These are phyloP conservation scores for Sminthurinus aureus DNA, from an alignment of 2,888 invertebrate genomes.

Conservation along the genomic window DNA sequence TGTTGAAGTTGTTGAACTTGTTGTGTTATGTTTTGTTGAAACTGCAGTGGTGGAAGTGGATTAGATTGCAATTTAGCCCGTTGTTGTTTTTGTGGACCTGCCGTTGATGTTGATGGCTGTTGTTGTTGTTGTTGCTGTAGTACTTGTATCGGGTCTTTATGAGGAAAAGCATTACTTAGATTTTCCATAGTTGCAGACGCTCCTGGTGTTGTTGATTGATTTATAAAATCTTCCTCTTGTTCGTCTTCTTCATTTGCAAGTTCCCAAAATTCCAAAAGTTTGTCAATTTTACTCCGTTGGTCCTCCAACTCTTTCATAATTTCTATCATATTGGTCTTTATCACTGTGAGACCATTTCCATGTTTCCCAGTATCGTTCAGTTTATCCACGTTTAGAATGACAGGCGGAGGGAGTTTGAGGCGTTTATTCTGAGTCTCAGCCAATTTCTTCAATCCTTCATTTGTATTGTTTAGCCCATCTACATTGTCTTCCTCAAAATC, in stretches of 20 bases:
- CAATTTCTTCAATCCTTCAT: slow-evolving; percentile 17
- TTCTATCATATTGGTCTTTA: slow-evolving; percentile 34
- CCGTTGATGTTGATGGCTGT: not conserved
- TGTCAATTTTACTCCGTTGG: slow-evolving; percentile 52
- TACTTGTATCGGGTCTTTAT: not conserved
- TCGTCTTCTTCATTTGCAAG: slow-evolving; percentile 30
- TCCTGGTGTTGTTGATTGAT: not conserved
- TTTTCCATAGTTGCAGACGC: too few species aligned
- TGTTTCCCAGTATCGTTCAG: slow-evolving; percentile 29
- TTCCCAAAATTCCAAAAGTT: slow-evolving; percentile 51
- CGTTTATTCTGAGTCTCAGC: slow-evolving; percentile 9
- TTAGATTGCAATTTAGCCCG: not conserved
- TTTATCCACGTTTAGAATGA: not conserved
- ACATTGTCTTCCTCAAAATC: slow-evolving; percentile 59
- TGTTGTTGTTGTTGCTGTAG: not conserved
- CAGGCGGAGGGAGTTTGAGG: not conserved
- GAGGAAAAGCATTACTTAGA: not conserved
- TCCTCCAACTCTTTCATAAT: slow-evolving; percentile 48
- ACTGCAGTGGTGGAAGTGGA: too few species aligned
- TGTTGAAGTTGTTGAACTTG: not conserved
- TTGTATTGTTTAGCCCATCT: slow-evolving; percentile 37
- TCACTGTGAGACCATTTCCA: not conserved
- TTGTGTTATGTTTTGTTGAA: too few species aligned
- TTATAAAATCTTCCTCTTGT: slow-evolving; percentile 16
- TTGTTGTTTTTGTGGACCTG: not conserved